Base-by-base conservation (phyloP, 1,140 invertebrate species). In the Tetranychus cinnabarinus region DNA sequence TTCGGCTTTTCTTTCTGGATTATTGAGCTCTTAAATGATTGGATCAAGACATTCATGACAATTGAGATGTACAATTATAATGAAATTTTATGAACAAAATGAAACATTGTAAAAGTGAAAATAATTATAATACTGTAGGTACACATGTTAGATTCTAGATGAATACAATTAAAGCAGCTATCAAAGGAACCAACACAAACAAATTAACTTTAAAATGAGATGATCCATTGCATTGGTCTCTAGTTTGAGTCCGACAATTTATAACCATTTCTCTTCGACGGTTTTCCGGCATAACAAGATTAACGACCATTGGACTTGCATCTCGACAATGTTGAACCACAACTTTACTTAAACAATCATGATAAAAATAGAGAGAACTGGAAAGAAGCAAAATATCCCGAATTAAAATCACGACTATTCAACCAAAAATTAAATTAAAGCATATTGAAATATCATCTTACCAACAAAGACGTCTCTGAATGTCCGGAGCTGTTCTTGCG, bases 381-480 rank as follows among this genome's bases (percentile, higher is more conserved):
- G 12, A n/a, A 39, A 23, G 37, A 33, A n/a, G 35, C 10, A 42
- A 42, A 39, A 58, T 6, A 39, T 1, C 15, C 1, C 56, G n/a
- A 42, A 42, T 42, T 42, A 42, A 6, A 42, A 42, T 42, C 10
- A 10, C 10, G 10, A 42, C n/a, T 23, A 23, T 23, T 23, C 23
- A 23, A 23, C 23, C 23, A 23, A 23, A 23, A 23, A 23, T 23
- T 23, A 23, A 23, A 23, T 0, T 23, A 23, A 23, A 23, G 0
- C 23, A 23, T 6, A 42, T 42, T 15, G 0, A 12, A 57, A 23
- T 46, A 56, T n/a, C 23, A 8, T 55, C 63, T 54, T 45, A 64
- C 63, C 63, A 65, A 56, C 64, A 65, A 12, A 65, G 55, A 42
- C 62, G 23, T 42, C 64, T 45, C 48, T 63, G 58, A 23, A 65